Evolutionary conservation across 2,113 vertebrate genomes (phyloP), one percentile per base, ranked within the genome.

Genomic region (Formicarius rufipectus): DNA sequence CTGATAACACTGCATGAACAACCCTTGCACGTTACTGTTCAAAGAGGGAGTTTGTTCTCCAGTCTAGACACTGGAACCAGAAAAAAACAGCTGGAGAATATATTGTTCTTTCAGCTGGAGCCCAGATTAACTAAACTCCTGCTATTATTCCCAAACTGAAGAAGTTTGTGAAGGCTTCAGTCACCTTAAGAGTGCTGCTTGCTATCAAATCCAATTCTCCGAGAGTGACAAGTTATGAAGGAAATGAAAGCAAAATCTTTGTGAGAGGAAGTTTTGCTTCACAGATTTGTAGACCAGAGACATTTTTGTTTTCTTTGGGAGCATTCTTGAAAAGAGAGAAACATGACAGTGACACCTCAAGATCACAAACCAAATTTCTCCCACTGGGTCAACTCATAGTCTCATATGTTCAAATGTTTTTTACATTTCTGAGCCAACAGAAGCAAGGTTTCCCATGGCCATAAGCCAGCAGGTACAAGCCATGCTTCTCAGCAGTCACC

Each of bases 341-440:
- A 23, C 8, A 16, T 5, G 24, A 72, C 3, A 42, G 14, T 45
- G 30, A 64, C 39, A 76, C 10, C 13, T 25, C 23, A 27, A 35
- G 7, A 9, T 21, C 11, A 50, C 13, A 50, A 84, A 30, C 9
- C 30, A 63, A 55, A n/a, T 31, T 19, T 30, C 15, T 77, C 59
- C 42, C 42, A 35, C 30, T 50, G 42, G 25, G 5, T 45, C 2
- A 1, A 5, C 42, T 59, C 37, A 28, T 4, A 47, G 20, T 19
- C 44, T 75, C 31, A 2, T 6, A 1, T 3, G 0, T 74, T 39
- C 49, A 75, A n/a, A 37, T 2, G 0, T 4, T 27, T 87, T 27
- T 35, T 18, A 19, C 0, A 3, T 55, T 49, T 55, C 62, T 52
- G 22, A 39, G 16, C 24, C 31, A 71, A 42, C n/a, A 62, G 40